Evolutionary conservation across 1,140 invertebrate genomes (phyloP).

Genomic region (Papilio polytes): DNA sequence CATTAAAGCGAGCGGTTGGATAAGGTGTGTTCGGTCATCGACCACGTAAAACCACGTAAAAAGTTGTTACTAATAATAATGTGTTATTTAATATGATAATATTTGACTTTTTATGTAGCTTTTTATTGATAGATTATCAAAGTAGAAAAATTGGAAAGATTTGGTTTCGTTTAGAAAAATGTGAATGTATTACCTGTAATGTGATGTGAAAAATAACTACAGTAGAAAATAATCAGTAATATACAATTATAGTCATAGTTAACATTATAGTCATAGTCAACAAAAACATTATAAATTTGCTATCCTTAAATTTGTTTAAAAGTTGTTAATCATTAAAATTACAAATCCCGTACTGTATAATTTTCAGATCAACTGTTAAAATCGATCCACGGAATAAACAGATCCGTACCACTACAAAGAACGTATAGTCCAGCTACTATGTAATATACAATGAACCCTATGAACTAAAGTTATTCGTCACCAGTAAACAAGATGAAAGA

Average conservation of each 20-base stretch:
- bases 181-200: too few species aligned
- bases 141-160: too few species aligned
- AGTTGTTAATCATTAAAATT: too few species aligned
- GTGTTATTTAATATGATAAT: conserved; percentile 42
- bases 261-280: too few species aligned
- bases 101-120: conserved; percentile 38
- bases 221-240: too few species aligned
- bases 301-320: too few species aligned
- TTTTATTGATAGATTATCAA: background rate
- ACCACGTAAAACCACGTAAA: conserved; percentile 38
- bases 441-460: background rate
- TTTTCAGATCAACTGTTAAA: background rate
- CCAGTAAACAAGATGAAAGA: background rate
- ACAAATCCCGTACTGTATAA: too few species aligned
- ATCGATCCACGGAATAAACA: background rate
- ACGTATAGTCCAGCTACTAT: background rate
- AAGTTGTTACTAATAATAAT: conserved; percentile 34
- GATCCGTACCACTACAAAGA: background rate
- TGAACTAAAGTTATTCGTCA: background rate
- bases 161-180: too few species aligned
- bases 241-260: too few species aligned
- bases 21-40: conserved; percentile 43
- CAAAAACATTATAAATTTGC: too few species aligned
- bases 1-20: conserved; percentile 44
- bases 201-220: too few species aligned